Percentiles rank a stretch among this genome's conserved stretches.
Evolutionary conservation across 2,113 vertebrate genomes (phyloP).

Genomic region (Sylvia atricapilla): DNA sequence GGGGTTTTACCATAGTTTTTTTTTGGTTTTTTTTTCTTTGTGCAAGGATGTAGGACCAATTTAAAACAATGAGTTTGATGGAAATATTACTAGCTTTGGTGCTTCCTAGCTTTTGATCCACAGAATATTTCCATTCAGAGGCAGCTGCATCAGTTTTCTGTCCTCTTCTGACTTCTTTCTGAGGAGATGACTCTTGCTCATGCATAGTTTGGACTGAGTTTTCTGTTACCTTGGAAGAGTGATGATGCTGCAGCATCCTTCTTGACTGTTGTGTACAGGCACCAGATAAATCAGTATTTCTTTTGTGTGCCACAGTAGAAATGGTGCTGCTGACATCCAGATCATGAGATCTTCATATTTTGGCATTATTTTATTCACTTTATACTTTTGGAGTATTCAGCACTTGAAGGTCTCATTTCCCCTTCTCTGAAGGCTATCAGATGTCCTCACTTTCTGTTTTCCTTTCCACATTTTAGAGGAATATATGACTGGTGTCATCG

Average conservation of each 20-base stretch:
- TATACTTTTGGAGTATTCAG: neutral
- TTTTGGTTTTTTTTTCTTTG: neutral
- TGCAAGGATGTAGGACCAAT: neutral
- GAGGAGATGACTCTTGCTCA: neutral
- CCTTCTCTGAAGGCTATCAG: neutral
- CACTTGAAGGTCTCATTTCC: neutral
- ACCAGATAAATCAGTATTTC: neutral
- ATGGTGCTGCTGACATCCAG: neutral
- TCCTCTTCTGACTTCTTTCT: neutral
- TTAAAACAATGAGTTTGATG: neutral
- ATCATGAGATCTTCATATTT: neutral
- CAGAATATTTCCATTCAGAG: neutral
- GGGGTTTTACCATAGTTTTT: neutral
- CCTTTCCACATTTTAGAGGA: neutral
- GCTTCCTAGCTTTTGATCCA: neutral
- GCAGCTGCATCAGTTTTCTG: neutral
- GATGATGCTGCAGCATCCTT: accelerated
- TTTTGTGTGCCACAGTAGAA: neutral
- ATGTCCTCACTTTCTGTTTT: neutral
- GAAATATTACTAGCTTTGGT: neutral
- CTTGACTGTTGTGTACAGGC: accelerated
- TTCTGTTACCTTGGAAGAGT: neutral
- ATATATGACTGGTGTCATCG: neutral
- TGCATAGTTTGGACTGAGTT: neutral
- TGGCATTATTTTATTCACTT: neutral